Evolutionary conservation across 2,888 invertebrate genomes (phyloP), one percentile per base, ranked within the genome.

Genomic region (Chymomyza amoena): DNA sequence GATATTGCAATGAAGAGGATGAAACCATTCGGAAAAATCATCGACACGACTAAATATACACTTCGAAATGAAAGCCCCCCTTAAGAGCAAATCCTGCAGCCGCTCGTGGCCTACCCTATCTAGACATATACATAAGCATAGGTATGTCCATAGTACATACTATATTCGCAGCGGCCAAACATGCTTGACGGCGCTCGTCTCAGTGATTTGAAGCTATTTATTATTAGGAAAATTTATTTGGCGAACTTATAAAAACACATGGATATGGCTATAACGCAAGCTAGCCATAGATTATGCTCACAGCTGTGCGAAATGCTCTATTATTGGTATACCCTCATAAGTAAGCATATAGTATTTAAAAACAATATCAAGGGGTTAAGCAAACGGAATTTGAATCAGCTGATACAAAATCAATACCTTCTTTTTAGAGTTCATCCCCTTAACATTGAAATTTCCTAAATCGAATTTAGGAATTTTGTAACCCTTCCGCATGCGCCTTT

Each of bases 201-300:
- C 18, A 20, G 54, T 16, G 39, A 54, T 54, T 20, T 45, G 9
- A 9, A 64, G 65, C 76, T 68, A 88, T 88, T 82, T 81, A 82
- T 82, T 78, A 69, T 77, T 73, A 45, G 36, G 66, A 65, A 70
- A 70, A 86, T 86, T 81, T 84, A 75, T 72, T 73, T 66, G 59
- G n/a, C 66, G 18, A 69, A 73, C 75, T 69, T 72, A 66, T 80
- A 15, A 67, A 70, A n/a, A 50, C 32, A 16, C 16, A 63, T 56
- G 45, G 65, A 70, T 7, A 16, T 16, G 16, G 36, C 6, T 65
- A 39, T 65, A 15, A 32, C 10, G 7, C 6, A 36, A 9, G 0
- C 36, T 36, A 45, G 39, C 13, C 39, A 13, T 45, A 45, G 39
- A 45, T 45, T 45, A 45, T 45, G 39, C 13, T 45, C 39, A 45